Evolutionary conservation across 2,888 invertebrate species (phyloP).

Genomic region (Litoditis marina): DNA sequence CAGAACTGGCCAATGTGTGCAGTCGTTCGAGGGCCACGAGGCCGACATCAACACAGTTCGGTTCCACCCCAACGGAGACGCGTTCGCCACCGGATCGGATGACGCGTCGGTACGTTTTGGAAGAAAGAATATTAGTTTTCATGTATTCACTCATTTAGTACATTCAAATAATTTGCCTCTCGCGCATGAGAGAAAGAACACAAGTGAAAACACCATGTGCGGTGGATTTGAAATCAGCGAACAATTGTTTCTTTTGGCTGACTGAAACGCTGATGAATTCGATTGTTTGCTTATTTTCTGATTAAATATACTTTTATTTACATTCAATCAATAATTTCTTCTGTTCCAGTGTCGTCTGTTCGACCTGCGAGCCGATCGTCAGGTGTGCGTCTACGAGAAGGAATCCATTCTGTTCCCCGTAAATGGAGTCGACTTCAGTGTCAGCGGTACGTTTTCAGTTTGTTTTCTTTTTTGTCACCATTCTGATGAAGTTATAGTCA

Average conservation of each 20-base stretch:
- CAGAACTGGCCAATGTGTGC: constrained; percentile 90
- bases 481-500: too few relatives aligned
- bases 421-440: constrained; percentile 94
- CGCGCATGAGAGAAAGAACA: neutral
- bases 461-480: too few relatives aligned
- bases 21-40: constrained; percentile 96
- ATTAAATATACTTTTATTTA: neutral
- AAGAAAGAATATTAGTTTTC: neutral
- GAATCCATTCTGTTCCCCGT: constrained; percentile 96
- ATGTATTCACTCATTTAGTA: neutral
- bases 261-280: neutral
- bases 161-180: neutral
- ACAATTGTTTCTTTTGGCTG: neutral
- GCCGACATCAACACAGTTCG: constrained; percentile 96
- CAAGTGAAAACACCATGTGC: too few relatives aligned
- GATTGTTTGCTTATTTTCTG: neutral
- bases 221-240: neutral
- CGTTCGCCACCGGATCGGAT: constrained; percentile 95
- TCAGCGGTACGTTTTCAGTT: constrained; percentile 73
- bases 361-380: constrained; percentile 93
- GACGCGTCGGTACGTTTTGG: constrained; percentile 82
- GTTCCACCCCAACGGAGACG: constrained; percentile 98
- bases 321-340: constrained; percentile 8
- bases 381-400: constrained; percentile 90
- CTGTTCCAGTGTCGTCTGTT: constrained; percentile 80